A percentile compares a stretch with the other conserved stretches of the same genome.
phyloP scores from a whole-genome alignment of 1,140 invertebrate species.

The Papilio polytes region DNA sequence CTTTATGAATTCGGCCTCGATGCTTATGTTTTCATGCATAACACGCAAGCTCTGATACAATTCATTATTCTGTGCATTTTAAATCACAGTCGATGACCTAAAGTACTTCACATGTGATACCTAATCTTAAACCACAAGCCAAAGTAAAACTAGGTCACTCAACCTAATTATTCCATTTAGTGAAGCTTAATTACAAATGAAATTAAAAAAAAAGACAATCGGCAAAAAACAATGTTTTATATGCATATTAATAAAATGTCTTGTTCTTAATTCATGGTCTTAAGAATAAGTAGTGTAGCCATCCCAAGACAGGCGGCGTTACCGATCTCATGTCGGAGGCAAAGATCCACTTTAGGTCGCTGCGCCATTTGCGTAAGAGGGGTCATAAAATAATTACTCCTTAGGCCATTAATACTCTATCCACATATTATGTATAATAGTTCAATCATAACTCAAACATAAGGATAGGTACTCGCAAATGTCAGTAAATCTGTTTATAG shows the following conservation, averaged over 20 bases:
- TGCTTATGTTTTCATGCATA: constrained; percentile 6
- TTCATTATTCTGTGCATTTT: background rate
- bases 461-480: background rate
- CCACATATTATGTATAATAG: background rate
- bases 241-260: no score
- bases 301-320: no score
- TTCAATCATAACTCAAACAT: background rate
- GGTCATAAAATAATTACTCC: no score
- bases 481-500: background rate
- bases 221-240: no score
- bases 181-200: background rate
- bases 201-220: no score
- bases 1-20: constrained; percentile 14
- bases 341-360: no score
- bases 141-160: background rate
- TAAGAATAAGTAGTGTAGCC: no score
- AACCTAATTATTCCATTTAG: background rate
- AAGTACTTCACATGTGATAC: background rate
- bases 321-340: no score
- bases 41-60: background rate
- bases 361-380: no score
- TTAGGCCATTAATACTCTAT: background rate
- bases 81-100: no score
- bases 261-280: no score
- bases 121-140: background rate